Base-by-base conservation (phyloP, 2,888 invertebrate genomes). In the Cephus pulcher region DNA sequence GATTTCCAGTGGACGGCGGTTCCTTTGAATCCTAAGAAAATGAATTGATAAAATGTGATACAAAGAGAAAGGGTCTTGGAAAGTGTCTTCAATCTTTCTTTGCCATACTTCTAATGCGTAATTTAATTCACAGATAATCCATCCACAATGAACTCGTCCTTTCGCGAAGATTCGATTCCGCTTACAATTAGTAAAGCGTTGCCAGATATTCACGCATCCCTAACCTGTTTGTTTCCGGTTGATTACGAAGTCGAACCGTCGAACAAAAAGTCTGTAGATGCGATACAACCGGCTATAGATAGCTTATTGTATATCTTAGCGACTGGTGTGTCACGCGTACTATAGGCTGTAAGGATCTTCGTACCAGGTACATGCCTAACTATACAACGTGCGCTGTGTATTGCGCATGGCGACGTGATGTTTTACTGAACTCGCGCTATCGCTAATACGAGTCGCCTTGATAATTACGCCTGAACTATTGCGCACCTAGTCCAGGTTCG, bases 191-290 rank as follows among this genome's bases (percentile, higher is more conserved):
- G 40, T 40, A 40, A 40, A 40, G 1, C 15, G 40, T 23, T 2
- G 4, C 40, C 4, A 56, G 40, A 56, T 56, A 56, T 9, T 15
- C 40, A 23, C 40, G 40, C 40, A 23, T 56, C 40, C 40, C 23
- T 56, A 56, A 56, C 40, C 40, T 9, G 40, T 23, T 56, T 79
- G 80, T 80, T 83, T 84, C 84, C 84, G 82, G 80, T 81, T 83
- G 40, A 80, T 82, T 84, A 79, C 74, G 79, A 80, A 82, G 80
- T 81, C 76, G 78, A 81, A 9, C 70, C 78, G 75, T 80, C 76
- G 70, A 82, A 78, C 80, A 77, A 81, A 78, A 80, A 77, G 78
- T 79, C 37, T 76, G 76, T 73, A 35, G 30, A 56, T 68, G 70
- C 35, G n/a, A 77, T 75, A 56, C 40, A 56, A 6, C 23, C 40